Base-by-base conservation (phyloP, 2,888 invertebrate species). In the Clivina fossor region DNA sequence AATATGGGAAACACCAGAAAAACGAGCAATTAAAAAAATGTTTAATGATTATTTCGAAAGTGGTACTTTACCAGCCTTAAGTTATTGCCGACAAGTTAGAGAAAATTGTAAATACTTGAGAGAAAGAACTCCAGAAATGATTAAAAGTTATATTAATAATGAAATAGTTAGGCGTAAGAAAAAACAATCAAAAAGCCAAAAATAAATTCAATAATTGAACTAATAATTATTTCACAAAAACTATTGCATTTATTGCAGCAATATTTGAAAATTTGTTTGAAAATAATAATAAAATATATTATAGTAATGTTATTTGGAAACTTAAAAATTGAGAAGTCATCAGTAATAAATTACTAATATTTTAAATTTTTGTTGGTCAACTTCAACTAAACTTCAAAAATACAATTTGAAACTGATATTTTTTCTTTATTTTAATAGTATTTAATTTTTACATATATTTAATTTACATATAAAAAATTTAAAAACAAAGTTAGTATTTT, bases 1-100 rank as follows among this genome's bases (percentile, higher is more conserved):
- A 9, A 19, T 22, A n/a, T 40, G 41, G 41, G n/a, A 4, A 18
- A 40, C 41, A 20, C 41, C 41, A 18, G 41, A 40, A 20, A 40
- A 40, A 40, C 20, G 5, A 7, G 4, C 11, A 18, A 22, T 22
- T 3, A 40, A 22, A 20, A 19, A 40, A 19, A 8, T 40, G 8
- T 3, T 40, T 16, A 7, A 5, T 26, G 19, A 40, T 20, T 20
- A 18, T 40, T 8, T 19, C 7, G 2, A 8, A 4, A 19, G 9
- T 8, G 20, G 20, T 8, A 40, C 4, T 2, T n/a, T 40, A n/a
- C 41, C 41, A 4, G 4, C 20, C 5, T 40, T 19, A 20, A 40
- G 5, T 5, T 13, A 40, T 20, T 40, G 41, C 11, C 9, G 19
- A 20, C 18, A 40, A 40, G 8, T 26, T 26, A 26, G 5, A 7